Percentiles rank a stretch among this genome's conserved stretches.
Conservation (phyloP, 2,888 invertebrate genomes). For the Chrysina gloriosa region DNA sequence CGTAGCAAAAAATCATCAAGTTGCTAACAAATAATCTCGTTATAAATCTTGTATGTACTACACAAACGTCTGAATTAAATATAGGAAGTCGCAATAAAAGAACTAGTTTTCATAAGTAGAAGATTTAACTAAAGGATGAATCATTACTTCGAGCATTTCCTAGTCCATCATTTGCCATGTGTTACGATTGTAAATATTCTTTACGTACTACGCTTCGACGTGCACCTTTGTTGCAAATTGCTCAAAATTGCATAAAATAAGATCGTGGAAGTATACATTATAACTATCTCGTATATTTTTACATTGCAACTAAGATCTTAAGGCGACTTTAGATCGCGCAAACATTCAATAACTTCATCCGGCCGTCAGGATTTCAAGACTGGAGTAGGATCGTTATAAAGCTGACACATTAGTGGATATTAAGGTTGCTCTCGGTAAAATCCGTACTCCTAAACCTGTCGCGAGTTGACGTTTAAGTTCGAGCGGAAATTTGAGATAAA, state of each 20-base stretch:
- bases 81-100: not conserved
- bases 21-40: too few species aligned
- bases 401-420: constrained; percentile 51
- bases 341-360: constrained; percentile 52
- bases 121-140: not conserved
- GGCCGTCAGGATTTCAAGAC: constrained; percentile 43
- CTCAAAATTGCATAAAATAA: not conserved
- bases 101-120: not conserved
- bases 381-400: constrained; percentile 50
- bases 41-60: too few species aligned
- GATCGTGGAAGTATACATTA: not conserved
- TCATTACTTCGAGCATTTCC: constrained; percentile 10
- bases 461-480: constrained; percentile 1
- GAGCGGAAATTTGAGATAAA: constrained; percentile 1
- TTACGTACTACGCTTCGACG: not conserved
- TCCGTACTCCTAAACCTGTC: constrained; percentile 7
- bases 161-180: constrained; percentile 24
- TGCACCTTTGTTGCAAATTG: not conserved
- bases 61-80: constrained; percentile 5
- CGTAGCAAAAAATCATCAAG: too few species aligned
- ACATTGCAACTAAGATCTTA: not conserved
- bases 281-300: not conserved
- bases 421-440: constrained; percentile 42
- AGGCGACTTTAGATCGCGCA: constrained; percentile 12
- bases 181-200: not conserved